Conservation (phyloP, 2,797 vertebrate genomes). For the Pipistrellus kuhlii region DNA sequence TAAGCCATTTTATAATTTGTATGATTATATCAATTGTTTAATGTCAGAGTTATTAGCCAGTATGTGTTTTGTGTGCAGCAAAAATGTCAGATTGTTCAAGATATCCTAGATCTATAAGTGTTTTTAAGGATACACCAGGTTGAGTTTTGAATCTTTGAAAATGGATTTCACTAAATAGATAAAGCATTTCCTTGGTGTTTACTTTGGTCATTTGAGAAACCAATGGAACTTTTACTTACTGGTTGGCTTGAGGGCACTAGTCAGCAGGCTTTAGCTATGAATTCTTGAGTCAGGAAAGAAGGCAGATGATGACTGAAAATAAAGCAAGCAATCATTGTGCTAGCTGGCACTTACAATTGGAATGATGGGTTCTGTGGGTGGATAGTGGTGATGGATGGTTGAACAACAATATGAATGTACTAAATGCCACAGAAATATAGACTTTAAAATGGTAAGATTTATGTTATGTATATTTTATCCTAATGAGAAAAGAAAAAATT, state of each 20-base stretch:
- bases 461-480: background rate
- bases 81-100: background rate
- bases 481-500: background rate
- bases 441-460: background rate
- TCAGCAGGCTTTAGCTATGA: background rate
- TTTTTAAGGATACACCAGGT: background rate
- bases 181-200: background rate
- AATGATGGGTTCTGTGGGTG: background rate
- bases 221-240: background rate
- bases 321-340: background rate
- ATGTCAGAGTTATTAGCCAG: background rate
- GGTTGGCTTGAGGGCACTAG: background rate
- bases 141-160: background rate
- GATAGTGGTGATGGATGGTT: background rate
- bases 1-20: background rate
- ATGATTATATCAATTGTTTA: background rate
- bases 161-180: background rate
- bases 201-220: background rate
- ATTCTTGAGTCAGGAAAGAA: background rate
- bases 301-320: background rate
- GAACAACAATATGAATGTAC: background rate
- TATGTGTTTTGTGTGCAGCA: background rate
- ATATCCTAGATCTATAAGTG: background rate
- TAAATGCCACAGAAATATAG: background rate
- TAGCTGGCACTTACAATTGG: background rate